Conservation (phyloP, 1,140 invertebrate genomes). For the Hypsibius dujardini region DNA sequence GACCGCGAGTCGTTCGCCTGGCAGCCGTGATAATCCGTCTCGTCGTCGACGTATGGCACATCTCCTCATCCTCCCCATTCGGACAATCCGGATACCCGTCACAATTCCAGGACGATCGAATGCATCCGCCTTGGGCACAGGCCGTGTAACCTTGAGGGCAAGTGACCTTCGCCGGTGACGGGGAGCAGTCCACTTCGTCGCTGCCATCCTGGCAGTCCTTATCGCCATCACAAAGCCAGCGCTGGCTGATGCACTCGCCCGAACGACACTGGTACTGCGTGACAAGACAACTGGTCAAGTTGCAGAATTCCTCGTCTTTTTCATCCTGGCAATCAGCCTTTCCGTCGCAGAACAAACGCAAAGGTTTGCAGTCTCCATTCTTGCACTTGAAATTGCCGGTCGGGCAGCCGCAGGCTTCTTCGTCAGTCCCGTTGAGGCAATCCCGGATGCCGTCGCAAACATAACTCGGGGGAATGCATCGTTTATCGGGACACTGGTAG, state of each 20-base stretch:
- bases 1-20: neutral
- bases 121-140: conserved; percentile 39
- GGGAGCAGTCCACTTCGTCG: conserved; percentile 43
- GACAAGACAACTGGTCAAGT: conserved; percentile 9
- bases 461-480: conserved; percentile 40
- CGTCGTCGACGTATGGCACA: conserved; percentile 34
- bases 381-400: conserved; percentile 10
- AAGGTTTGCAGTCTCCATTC: conserved; percentile 10
- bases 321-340: conserved; percentile 14
- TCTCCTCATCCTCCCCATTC: conserved; percentile 58
- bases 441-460: conserved; percentile 48
- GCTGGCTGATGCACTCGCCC: conserved; percentile 66
- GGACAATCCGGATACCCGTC: conserved; percentile 58
- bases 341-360: conserved; percentile 5
- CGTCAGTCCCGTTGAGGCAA: conserved; percentile 54
- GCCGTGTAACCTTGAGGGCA: conserved; percentile 28
- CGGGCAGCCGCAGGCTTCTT: conserved; percentile 40
- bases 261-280: conserved; percentile 24
- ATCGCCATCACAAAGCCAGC: conserved; percentile 77
- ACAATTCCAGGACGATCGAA: conserved; percentile 55
- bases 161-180: neutral
- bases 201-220: conserved; percentile 68
- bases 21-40: neutral
- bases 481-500: conserved; percentile 1
- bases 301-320: conserved; percentile 13